Evolutionary conservation across 1,140 invertebrate species (phyloP), one percentile per base, ranked within the genome.

Genomic region (Drosophila yakuba): DNA sequence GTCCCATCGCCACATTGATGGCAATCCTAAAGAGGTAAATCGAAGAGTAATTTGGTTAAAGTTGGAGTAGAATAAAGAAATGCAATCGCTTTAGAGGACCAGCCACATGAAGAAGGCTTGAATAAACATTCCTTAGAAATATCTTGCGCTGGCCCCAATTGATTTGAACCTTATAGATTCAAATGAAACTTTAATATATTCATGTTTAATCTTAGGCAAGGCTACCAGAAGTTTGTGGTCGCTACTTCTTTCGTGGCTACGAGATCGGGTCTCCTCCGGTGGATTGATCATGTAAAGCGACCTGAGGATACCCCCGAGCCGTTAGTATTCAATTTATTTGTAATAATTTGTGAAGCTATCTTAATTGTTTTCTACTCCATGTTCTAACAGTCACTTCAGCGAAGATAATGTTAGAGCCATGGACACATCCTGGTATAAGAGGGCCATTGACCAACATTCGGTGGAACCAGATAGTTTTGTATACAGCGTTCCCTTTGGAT

Each of bases 401-500:
- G 95, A 97, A 77, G 94, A 94, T 20, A 95, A 98, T 90, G 95
- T 95, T 2, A 94, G 95, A 73, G 97, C 97, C 1, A 97, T 97
- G 91, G 97, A 99, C 86, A 96, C 97, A 43, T 94, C 96, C 4
- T 99, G 97, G 97, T 99, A 98, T 91, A 96, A 96, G 91, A 94
- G 98, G 63, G 97, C 98, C 2, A 97, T 99, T 1, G 97, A 98
- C 92, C 97, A 98, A 84, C 96, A 98, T 76, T 92, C 94, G 0
- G 94, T 97, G 48, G 96, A 98, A 85, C 95, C 96, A 0, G 96
- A 97, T 74, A 97, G 97, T 82, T 98, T 98, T 91, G 97, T 98
- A 0, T 98, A 97, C 92, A 98, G 97, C 60, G 97, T 98, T 8
- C 97, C 97, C 4, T 98, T 97, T 82, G 95, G 97, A 88, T 96